phyloP scores from a whole-genome alignment of 2,113 vertebrate species.

The Cyphomyrus discorhynchus region DNA sequence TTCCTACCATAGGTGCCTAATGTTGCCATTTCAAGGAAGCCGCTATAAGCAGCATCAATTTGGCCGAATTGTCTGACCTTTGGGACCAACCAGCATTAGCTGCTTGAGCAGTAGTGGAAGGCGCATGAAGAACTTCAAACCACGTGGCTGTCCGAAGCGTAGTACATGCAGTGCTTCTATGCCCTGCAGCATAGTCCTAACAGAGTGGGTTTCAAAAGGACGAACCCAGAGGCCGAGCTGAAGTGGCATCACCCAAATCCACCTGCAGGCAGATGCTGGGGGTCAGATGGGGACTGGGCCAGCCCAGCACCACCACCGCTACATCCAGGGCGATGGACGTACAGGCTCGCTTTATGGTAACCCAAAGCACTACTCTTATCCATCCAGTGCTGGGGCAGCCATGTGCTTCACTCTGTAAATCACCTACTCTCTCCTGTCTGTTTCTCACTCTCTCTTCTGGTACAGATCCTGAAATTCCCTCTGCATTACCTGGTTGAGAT shows the following conservation, averaged over 20 bases:
- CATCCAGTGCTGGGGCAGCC: constrained; percentile 33
- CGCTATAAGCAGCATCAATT: background rate
- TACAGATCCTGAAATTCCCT: constrained; percentile 83
- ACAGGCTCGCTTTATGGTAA: constrained; percentile 47
- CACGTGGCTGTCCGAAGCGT: background rate
- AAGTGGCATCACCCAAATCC: constrained; percentile 15
- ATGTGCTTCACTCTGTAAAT: background rate
- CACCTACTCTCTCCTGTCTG: background rate
- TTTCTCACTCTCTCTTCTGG: constrained; percentile 24
- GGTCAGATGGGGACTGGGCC: constrained; percentile 48
- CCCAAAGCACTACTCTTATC: background rate
- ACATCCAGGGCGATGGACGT: constrained; percentile 57
- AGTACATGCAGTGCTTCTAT: background rate
- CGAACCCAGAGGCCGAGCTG: constrained; percentile 10
- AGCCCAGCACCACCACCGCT: constrained; percentile 36
- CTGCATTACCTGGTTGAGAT: constrained; percentile 76
- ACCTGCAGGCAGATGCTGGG: constrained; percentile 34
- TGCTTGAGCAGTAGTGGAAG: background rate
- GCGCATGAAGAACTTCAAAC: background rate
- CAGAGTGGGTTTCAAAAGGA: constrained; percentile 14
- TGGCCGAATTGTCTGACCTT: background rate
- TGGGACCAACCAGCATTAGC: background rate
- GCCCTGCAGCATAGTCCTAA: constrained; percentile 4
- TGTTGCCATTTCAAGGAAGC: background rate
- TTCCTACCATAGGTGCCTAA: background rate